Conservation (phyloP, 2,797 vertebrate species). For the Brachyrhaphis roseni region DNA sequence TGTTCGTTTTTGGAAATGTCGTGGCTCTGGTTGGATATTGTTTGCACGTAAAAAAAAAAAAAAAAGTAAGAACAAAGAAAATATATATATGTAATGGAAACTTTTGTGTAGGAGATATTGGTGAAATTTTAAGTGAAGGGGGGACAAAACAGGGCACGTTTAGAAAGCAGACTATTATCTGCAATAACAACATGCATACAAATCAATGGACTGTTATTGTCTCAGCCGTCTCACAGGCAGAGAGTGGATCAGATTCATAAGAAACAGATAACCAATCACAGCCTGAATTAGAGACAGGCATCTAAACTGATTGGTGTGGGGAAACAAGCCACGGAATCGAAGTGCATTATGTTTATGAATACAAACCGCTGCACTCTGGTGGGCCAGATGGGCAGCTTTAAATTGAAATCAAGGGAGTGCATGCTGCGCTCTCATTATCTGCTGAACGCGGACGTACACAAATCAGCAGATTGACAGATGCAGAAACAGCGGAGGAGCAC, state of each 20-base stretch:
- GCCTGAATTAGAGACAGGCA: constrained; percentile 52
- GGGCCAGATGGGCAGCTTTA: constrained; percentile 9
- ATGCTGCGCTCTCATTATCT: constrained; percentile 46
- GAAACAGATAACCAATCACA: constrained; percentile 71
- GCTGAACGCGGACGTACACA: constrained; percentile 11
- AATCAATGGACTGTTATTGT: constrained; percentile 60
- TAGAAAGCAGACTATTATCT: constrained; percentile 31
- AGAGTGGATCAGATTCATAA: constrained; percentile 55
- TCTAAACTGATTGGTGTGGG: constrained; percentile 46
- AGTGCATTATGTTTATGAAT: constrained; percentile 65
- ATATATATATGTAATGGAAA: background rate
- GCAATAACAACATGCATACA: constrained; percentile 18
- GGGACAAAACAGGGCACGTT: background rate
- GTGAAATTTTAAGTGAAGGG: background rate
- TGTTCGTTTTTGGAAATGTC: background rate
- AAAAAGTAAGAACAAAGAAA: background rate
- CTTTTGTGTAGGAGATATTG: background rate
- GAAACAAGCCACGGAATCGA: constrained; percentile 61
- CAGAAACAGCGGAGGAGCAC: constrained; percentile 6
- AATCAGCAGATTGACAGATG: constrained; percentile 30
- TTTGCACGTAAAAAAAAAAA: background rate
- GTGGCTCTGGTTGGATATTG: background rate
- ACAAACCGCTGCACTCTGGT: constrained; percentile 33
- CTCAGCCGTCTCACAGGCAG: constrained; percentile 37
- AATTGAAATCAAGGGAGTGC: constrained; percentile 42